These are phyloP conservation scores for Benthosema pterotum DNA, from an alignment of 2,797 vertebrate genomes.

Conservation along the genomic window DNA sequence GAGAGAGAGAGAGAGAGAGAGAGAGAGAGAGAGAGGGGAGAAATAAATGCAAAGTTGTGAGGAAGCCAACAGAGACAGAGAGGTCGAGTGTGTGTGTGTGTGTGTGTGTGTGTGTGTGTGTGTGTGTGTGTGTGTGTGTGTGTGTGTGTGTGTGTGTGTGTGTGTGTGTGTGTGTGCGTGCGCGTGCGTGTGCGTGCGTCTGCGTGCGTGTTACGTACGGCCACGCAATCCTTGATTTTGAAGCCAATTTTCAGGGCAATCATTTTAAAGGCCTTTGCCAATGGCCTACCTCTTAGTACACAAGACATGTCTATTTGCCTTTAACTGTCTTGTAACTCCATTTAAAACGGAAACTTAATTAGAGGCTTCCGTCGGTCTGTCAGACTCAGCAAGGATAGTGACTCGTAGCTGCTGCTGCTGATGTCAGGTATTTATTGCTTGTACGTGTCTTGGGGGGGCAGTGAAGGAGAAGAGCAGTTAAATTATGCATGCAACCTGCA, in stretches of 20 bases:
- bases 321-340: conserved; percentile 29
- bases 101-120: conserved; percentile 3
- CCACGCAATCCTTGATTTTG: too few species aligned
- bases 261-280: not conserved
- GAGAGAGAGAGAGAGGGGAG: too few species aligned
- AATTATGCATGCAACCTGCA: conserved; percentile 71
- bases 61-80: not conserved
- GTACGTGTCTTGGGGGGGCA: conserved; percentile 32
- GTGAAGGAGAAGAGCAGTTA: conserved; percentile 38
- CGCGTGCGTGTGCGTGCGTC: not conserved
- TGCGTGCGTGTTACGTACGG: not conserved
- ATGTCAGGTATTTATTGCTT: conserved; percentile 56
- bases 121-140: conserved; percentile 1
- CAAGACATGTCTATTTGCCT: conserved; percentile 15
- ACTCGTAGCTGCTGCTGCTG: conserved; percentile 38
- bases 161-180: not conserved
- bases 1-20: too few species aligned
- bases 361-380: conserved; percentile 20
- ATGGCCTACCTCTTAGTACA: not conserved
- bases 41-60: too few species aligned
- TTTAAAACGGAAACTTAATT: conserved; percentile 46
- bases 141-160: not conserved
- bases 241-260: not conserved
- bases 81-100: not conserved
- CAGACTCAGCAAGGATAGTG: conserved; percentile 12